Percentiles rank a stretch among this genome's conserved stretches.
These are phyloP conservation scores for Scyliorhinus canicula DNA, from an alignment of 2,797 vertebrate species.

Conservation along the genomic window DNA sequence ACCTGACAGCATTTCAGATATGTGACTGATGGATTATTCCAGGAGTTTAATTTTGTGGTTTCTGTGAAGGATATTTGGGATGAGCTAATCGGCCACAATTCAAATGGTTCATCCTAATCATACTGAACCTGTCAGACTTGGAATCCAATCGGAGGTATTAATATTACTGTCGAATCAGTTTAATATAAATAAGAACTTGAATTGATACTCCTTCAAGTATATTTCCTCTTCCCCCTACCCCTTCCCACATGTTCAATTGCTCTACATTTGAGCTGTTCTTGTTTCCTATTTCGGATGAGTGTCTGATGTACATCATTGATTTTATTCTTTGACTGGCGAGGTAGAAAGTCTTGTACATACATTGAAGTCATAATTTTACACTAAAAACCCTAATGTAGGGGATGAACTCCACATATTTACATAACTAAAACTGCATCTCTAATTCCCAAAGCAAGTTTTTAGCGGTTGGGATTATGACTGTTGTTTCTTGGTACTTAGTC, in stretches of 20 bases:
- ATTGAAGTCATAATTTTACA: background rate
- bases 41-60: conserved; percentile 13
- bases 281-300: background rate
- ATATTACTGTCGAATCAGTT: background rate
- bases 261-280: background rate
- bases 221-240: background rate
- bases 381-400: background rate
- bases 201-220: background rate
- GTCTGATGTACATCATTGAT: background rate
- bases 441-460: background rate
- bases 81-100: conserved; percentile 25
- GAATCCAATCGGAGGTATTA: conserved; percentile 13
- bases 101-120: background rate
- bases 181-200: background rate
- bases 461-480: background rate
- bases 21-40: conserved; percentile 3
- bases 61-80: conserved; percentile 11
- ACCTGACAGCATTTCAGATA: background rate
- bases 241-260: background rate
- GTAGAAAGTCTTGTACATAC: background rate
- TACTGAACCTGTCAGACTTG: background rate
- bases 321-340: background rate
- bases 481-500: background rate
- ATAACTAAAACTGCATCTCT: too few species aligned
- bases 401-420: too few species aligned